Base-by-base conservation (phyloP, 2,888 invertebrate genomes). In the Amiota mariae region DNA sequence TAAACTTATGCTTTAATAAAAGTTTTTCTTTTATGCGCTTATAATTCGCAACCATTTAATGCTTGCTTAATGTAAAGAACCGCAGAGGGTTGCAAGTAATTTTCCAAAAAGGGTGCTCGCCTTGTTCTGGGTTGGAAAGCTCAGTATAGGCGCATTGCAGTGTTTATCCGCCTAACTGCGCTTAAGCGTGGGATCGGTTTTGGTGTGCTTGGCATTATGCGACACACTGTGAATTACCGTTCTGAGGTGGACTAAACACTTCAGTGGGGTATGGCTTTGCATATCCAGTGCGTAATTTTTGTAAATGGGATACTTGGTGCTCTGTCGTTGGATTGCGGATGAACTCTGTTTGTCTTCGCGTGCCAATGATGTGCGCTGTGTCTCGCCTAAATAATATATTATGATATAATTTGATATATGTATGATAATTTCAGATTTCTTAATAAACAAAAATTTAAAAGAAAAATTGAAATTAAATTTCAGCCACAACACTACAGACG, bases 241-340 rank as follows among this genome's bases (percentile, higher is more conserved):
- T n/a, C n/a, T n/a, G n/a, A n/a, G n/a, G 67, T 57, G 24, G 24
- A 18, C 13, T 15, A 11, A 67, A 51, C 51, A 20, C 67, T 51
- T 77, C 88, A 87, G 88, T 89, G 88, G 88, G 88, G 88, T 89
- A 89, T 89, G 88, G 88, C 88, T 89, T 89, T 89, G 87, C 88
- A 89, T 89, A 89, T 89, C 88, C 88, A 88, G 89, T 85, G 82
- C 87, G 75, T 85, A 88, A 89, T 89, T 89, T 89, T 89, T 89
- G 81, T 72, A 13, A 51, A 51, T 13, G 67, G 51, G 67, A 67
- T 51, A 20, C 51, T 0, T 10, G n/a, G n/a, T n/a, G n/a, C n/a
- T n/a, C n/a, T n/a, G 20, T 51, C 51, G 67, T 18, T 18, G 67
- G 67, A 67, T 67, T 49, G 67, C 67, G n/a, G 51, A 11, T 0